phyloP scores from a whole-genome alignment of 2,797 vertebrate genomes.

The Sphenodon punctatus region DNA sequence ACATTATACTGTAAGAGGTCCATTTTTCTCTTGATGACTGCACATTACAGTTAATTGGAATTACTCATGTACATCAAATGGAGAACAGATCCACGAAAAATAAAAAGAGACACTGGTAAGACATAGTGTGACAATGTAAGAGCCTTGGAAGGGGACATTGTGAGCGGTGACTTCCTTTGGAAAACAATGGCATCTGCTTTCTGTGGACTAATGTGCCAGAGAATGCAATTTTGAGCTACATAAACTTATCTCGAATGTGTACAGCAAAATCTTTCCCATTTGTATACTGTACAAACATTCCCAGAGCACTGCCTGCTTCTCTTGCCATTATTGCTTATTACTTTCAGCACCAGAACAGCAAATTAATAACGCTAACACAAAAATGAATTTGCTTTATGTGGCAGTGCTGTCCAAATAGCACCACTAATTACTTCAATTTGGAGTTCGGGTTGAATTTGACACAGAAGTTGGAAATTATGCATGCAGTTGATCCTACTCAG shows the following conservation, averaged over 20 bases:
- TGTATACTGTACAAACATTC: constrained; percentile 10
- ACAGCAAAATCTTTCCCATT: not conserved
- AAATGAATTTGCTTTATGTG: not conserved
- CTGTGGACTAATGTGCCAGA: constrained; percentile 22
- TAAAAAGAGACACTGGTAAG: not conserved
- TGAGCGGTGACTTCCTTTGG: constrained; percentile 4
- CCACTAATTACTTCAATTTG: not conserved
- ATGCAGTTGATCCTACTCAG: no score
- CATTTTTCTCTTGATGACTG: constrained; percentile 4
- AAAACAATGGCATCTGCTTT: constrained; percentile 19
- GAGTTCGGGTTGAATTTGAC: not conserved
- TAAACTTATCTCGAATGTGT: not conserved
- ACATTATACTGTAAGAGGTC: not conserved
- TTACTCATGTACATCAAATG: constrained; percentile 41
- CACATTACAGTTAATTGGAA: constrained; percentile 49
- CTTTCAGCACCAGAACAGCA: not conserved
- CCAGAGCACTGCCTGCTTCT: not conserved
- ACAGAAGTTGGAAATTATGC: not conserved
- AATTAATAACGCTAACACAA: not conserved
- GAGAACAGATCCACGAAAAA: not conserved
- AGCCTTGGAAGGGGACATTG: not conserved
- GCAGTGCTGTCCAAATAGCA: not conserved
- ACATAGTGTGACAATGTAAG: not conserved
- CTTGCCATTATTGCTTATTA: not conserved
- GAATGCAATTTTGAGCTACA: constrained; percentile 26